Evolutionary conservation across 2,888 invertebrate genomes (phyloP).

Genomic region (Rhamphomyia laevipes): DNA sequence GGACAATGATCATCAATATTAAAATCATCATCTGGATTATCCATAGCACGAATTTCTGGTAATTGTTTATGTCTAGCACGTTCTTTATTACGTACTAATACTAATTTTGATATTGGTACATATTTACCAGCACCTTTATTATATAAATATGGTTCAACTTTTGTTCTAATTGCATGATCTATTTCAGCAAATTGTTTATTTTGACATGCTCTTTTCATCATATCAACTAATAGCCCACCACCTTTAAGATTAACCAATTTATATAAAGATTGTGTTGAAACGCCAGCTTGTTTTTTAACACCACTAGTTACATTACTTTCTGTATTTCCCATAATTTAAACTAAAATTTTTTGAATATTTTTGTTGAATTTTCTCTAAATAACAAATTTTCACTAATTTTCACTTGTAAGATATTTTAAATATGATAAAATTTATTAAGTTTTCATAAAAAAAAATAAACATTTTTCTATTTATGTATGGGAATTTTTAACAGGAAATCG

Average conservation of each 20-base stretch:
- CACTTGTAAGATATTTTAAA: too few species aligned
- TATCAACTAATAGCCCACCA: slow-evolving; percentile 82
- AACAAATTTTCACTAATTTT: too few species aligned
- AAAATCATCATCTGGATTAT: slow-evolving; percentile 75
- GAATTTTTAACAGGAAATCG: too few species aligned
- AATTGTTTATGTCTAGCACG: slow-evolving; percentile 67
- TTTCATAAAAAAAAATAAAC: too few species aligned
- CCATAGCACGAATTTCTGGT: slow-evolving; percentile 63
- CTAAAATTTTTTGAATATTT: too few species aligned
- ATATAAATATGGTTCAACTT: slow-evolving; percentile 85
- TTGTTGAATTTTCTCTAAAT: too few species aligned
- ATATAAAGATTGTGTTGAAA: slow-evolving; percentile 71
- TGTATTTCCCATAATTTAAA: slow-evolving; percentile 59
- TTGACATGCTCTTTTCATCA: slow-evolving; percentile 84
- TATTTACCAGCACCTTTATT: slow-evolving; percentile 86
- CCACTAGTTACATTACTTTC: slow-evolving; percentile 86
- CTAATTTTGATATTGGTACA: slow-evolving; percentile 80
- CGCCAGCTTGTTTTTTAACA: slow-evolving; percentile 89
- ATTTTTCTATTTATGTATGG: too few species aligned
- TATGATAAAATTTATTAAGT: too few species aligned
- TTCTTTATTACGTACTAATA: slow-evolving; percentile 77
- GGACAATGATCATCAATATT: slow-evolving; percentile 70
- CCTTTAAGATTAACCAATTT: slow-evolving; percentile 87
- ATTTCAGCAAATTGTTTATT: slow-evolving; percentile 85
- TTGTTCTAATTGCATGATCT: slow-evolving; percentile 83